phyloP scores from a whole-genome alignment of 2,113 vertebrate genomes.

The Thymallus thymallus region DNA sequence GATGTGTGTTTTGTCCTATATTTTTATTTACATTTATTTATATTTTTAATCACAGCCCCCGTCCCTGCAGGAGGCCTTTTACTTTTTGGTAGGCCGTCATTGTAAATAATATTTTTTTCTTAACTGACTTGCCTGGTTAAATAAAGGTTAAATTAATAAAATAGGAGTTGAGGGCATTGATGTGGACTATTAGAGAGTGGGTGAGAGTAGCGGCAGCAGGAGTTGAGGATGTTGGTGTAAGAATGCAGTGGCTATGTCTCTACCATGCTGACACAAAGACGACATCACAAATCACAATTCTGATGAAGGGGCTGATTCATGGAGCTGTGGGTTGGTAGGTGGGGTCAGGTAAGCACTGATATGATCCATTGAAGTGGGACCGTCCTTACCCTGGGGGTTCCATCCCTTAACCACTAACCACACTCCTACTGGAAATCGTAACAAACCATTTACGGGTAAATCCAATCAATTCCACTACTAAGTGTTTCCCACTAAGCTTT shows the following conservation, averaged over 20 bases:
- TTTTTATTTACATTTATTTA: too few species aligned
- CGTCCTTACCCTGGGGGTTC: neutral
- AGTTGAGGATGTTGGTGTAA: neutral
- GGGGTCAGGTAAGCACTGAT: neutral
- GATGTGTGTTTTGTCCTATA: too few species aligned
- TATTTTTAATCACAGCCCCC: too few species aligned
- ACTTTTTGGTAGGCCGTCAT: too few species aligned
- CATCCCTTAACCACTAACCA: conserved; percentile 4
- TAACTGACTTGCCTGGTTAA: too few species aligned
- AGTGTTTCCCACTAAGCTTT: neutral
- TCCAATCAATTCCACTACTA: neutral
- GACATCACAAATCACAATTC: too few species aligned
- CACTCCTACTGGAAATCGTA: neutral
- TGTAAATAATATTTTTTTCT: too few species aligned
- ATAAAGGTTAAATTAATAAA: too few species aligned
- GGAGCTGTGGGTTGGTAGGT: neutral
- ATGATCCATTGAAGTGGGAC: neutral
- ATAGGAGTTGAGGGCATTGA: too few species aligned
- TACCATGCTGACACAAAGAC: neutral
- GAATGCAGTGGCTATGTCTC: neutral
- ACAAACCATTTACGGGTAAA: neutral
- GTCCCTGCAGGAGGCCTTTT: too few species aligned
- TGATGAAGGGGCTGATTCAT: conserved; percentile 4
- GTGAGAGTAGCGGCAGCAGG: neutral
- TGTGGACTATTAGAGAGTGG: too few species aligned